These are phyloP conservation scores for Calosoma granatense DNA, from an alignment of 1,140 invertebrate species.

Conservation along the genomic window DNA sequence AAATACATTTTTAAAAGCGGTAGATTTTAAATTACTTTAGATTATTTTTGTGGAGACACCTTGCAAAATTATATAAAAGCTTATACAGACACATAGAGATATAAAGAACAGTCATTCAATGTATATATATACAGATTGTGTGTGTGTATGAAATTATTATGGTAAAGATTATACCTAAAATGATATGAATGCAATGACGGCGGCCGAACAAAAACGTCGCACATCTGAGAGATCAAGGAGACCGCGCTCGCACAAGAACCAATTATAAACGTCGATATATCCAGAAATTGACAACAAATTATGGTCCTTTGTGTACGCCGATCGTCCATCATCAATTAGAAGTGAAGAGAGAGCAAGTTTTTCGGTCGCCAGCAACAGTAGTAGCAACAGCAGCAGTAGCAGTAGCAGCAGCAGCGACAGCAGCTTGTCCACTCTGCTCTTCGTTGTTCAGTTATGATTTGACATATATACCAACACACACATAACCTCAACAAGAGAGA, in stretches of 20 bases:
- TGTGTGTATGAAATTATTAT: slow-evolving; percentile 1
- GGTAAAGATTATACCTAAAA: slow-evolving; percentile 1
- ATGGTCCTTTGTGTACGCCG: slow-evolving; percentile 33
- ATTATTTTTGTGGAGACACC: too few species aligned
- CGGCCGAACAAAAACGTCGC: background rate
- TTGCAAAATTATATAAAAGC: too few species aligned
- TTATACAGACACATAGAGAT: too few species aligned
- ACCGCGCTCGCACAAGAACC: slow-evolving; percentile 21
- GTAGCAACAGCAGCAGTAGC: background rate
- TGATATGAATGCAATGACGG: background rate
- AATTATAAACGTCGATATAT: slow-evolving; percentile 33
- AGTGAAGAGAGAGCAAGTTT: slow-evolving; percentile 21
- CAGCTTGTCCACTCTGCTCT: too few species aligned
- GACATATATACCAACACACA: too few species aligned
- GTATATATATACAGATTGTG: too few species aligned
- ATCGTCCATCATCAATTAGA: slow-evolving; percentile 35
- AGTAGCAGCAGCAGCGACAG: too few species aligned
- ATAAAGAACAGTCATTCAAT: too few species aligned
- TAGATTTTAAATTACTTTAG: too few species aligned
- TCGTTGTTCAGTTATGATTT: too few species aligned
- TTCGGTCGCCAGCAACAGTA: slow-evolving; percentile 13
- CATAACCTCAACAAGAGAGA: too few species aligned
- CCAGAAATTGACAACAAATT: slow-evolving; percentile 36
- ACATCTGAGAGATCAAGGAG: slow-evolving; percentile 24
- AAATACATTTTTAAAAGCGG: too few species aligned